Base-by-base conservation (phyloP, 2,113 vertebrate species). In the Anoura caudifer region DNA sequence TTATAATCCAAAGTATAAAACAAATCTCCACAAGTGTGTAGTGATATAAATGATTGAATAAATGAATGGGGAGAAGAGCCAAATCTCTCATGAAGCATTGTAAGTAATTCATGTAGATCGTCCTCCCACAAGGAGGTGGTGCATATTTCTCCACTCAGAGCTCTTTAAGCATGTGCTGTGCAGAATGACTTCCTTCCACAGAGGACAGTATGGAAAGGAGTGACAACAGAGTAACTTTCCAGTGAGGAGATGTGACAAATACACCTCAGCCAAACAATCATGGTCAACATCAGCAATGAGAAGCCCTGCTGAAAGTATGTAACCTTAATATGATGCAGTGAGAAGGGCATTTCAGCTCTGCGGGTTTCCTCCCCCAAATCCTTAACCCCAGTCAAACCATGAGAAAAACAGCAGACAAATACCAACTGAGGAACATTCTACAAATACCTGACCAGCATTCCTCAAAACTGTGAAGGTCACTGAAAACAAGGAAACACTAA, bases 1-100 rank as follows among this genome's bases (percentile, higher is more conserved):
- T 87, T 89, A 73, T 88, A 93, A 86, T 54, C n/a, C 17, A 36
- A 73, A 95, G 41, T 54, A 91, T 82, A 95, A 80, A 91, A 94
- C 69, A 76, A 97, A 83, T 89, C 93, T 45, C 50, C 63, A 24
- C 43, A 67, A 91, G 59, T 67, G 50, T 96, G 54, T 77, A 90
- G 76, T 82, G 52, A 59, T 91, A 94, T 77, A 94, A 96, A 92
- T 65, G 86, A 73, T 38, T 76, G 69, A 79, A 83, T 94, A 83
- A 95, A 94, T 45, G 94, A 65, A 61, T 47, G 15, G 36, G 45
- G 50, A 61, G 52, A 91, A 93, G 69, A 70, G 38, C 65, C 28
- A 33, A 95, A 92, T 94, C 43, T 87, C 56, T 26, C 12, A 12
- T 19, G 54, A 63, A 87, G 91, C 95, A 90, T 50, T 87, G 28